These are phyloP conservation scores for Oreochromis niloticus DNA, from an alignment of 2,113 vertebrate genomes.

Conservation along the genomic window DNA sequence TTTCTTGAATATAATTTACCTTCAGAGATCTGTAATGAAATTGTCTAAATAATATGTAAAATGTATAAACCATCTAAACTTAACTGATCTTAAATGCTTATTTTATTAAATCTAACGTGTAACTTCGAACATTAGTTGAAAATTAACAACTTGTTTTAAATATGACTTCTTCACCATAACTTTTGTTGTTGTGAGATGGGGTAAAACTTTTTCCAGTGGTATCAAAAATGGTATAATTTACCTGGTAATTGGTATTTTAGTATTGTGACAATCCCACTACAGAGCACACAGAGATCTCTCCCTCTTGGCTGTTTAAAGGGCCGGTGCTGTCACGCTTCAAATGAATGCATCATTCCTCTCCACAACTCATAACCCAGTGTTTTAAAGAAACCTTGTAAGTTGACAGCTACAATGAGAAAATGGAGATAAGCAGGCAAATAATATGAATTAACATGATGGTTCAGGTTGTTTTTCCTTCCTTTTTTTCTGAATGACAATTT, in stretches of 20 bases:
- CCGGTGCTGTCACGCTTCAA: neutral
- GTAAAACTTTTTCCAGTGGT: neutral
- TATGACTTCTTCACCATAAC: neutral
- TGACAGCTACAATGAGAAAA: neutral
- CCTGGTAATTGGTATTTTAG: neutral
- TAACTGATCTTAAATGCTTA: fast-evolving
- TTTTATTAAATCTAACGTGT: neutral
- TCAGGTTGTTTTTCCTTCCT: neutral
- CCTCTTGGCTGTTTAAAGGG: neutral
- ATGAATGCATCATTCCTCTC: neutral
- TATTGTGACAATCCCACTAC: fast-evolving
- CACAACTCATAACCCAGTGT: neutral
- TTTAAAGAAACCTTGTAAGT: neutral
- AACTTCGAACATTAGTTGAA: fast-evolving
- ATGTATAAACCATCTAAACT: neutral
- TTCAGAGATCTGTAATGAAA: neutral
- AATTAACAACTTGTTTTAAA: neutral
- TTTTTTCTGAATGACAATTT: neutral
- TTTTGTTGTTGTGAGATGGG: neutral
- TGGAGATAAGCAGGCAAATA: neutral
- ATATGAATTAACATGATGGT: neutral
- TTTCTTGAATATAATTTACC: neutral
- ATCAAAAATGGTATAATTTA: neutral
- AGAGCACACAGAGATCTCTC: neutral
- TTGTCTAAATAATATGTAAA: neutral